Base-by-base conservation (phyloP, 2,888 invertebrate genomes). In the Agonopterix subpropinquella region DNA sequence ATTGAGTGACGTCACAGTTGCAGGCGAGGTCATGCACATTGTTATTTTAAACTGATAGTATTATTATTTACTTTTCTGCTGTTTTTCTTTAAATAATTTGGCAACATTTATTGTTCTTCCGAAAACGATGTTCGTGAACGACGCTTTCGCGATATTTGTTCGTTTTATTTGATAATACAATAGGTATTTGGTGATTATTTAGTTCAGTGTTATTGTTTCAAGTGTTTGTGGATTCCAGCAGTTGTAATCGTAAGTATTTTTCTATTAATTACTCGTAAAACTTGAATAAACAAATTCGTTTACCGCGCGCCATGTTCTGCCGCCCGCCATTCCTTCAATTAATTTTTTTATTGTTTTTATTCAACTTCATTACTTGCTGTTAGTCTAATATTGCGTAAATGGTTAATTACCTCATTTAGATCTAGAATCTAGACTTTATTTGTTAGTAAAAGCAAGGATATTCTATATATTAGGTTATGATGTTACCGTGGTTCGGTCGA, bases 271-370 rank as follows among this genome's bases (percentile, higher is more conserved):
- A 28, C 52, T 50, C 37, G 39, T 49, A 36, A 39, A 45, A 49
- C 54, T 59, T 47, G 52, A 50, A 28, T 53, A 55, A 49, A 51
- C 59, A 54, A 61, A 41, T 10, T 45, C 3, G 9, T 8, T 18
- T 13, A 48, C 47, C 55, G 53, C 77, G 76, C 81, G 80, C 84
- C 81, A 81, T 81, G 58, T 58, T 76, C 70, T 67, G 73, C 74
- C 74, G 81, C 84, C 84, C 82, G 84, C 85, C 83, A 85, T 83
- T 73, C 72, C 64, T 69, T 69, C 58, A 62, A 65, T 67, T 64
- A 58, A 59, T 61, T 68, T 68, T 13, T 69, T 69, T 65, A 61
- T 59, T 50, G 54, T 53, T 60, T 58, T 57, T 54, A 28, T 39
- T 11, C 10, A n/a, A 11, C 18, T 46, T 41, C 28, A 7, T 4